Evolutionary conservation across 1,140 invertebrate species (phyloP), one percentile per base, ranked within the genome.

Genomic region (Thaumatotibia leucotreta): DNA sequence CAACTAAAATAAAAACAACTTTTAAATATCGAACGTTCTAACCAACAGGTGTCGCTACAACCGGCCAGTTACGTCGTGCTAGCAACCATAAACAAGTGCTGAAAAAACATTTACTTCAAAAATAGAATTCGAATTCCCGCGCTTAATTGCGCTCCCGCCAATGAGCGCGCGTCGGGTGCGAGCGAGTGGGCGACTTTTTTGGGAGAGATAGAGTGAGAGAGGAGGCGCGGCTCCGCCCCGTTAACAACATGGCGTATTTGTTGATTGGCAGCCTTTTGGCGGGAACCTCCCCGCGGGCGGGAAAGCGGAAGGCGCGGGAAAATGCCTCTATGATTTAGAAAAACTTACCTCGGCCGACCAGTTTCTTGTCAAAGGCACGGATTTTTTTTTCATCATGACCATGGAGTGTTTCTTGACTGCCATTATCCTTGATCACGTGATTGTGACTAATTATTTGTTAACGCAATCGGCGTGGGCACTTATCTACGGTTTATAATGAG

Each of bases 71-170:
- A 79, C 72, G 54, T 45, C 20, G 23, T 39, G 63, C 70, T 69
- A 63, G 75, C 72, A 70, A 65, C 77, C 78, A 77, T 83, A 80
- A 82, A 84, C 84, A 77, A 79, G 77, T 72, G 66, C 87, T 88
- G 87, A 90, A 90, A 90, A 90, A 90, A 88, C 77, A 90, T 88
- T 90, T 86, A 86, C 86, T 84, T 84, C 85, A 86, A 90, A 90
- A 90, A 90, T 90, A 90, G 88, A 88, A 85, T 88, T 88, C 80
- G 82, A 88, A 90, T 88, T 88, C 86, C 83, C 86, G 88, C 86
- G 88, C 80, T 88, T 88, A 90, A 90, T 90, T 88, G 85, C 84
- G 74, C 72, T 70, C 73, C 84, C 76, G 84, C 88, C 88, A 90
- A 90, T 90, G 80, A 83, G 80, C 69, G 76, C 24, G 67, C 73